Percentiles rank a stretch among this genome's conserved stretches.
Conservation (phyloP, 2,888 invertebrate genomes). For the Octodonta nipae region DNA sequence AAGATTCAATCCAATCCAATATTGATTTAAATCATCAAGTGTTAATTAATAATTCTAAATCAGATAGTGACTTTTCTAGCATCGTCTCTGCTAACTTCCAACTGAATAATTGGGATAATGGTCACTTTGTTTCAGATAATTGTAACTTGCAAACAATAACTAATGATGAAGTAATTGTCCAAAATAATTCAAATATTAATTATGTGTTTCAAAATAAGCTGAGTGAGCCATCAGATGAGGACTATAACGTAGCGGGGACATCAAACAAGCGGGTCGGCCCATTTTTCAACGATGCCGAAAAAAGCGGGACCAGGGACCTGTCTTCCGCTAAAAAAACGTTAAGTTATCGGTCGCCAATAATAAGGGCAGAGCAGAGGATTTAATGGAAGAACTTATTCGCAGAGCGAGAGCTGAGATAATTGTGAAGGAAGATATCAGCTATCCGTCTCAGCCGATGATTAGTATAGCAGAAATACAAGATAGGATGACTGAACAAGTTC, state of each 20-base stretch:
- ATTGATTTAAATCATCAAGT: too few species aligned
- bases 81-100: too few species aligned
- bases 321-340: constrained; percentile 29
- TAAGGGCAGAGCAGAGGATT: constrained; percentile 7
- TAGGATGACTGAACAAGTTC: constrained; percentile 10
- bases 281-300: constrained; percentile 18
- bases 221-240: background rate
- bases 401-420: constrained; percentile 11
- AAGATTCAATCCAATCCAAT: constrained; percentile 2
- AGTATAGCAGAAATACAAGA: constrained; percentile 32
- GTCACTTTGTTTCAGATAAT: background rate
- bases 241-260: background rate
- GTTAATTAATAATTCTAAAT: too few species aligned
- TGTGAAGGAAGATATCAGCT: constrained; percentile 27
- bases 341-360: constrained; percentile 19
- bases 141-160: background rate
- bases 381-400: constrained; percentile 14
- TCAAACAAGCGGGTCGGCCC: background rate
- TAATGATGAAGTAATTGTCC: background rate
- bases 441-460: constrained; percentile 32
- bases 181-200: background rate
- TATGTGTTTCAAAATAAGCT: background rate
- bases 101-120: too few species aligned
- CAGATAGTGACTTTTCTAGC: too few species aligned
- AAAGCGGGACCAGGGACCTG: too few species aligned